Conservation (phyloP, 2,888 invertebrate species). For the Sylvicola fuscatus region DNA sequence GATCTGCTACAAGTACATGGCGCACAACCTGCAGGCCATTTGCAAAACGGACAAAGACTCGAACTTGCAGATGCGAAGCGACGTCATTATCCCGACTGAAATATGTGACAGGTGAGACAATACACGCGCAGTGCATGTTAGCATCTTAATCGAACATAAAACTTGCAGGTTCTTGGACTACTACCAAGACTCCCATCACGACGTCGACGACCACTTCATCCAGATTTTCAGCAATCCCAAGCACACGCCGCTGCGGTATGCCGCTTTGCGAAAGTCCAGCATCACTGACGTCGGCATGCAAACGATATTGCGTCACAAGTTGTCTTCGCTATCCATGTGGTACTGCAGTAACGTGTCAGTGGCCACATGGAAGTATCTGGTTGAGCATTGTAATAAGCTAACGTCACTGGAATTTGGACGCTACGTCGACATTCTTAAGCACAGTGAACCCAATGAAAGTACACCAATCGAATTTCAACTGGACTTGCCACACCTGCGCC, state of each 20-base stretch:
- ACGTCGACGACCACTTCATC: slow-evolving; percentile 45
- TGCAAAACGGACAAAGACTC: slow-evolving; percentile 15
- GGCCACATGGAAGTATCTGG: slow-evolving; percentile 41
- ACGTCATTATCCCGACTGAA: slow-evolving; percentile 42
- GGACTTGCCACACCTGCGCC: slow-evolving; percentile 22
- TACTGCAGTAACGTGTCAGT: slow-evolving; percentile 49
- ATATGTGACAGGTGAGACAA: slow-evolving; percentile 36
- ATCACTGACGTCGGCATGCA: slow-evolving; percentile 51
- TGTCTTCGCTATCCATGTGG: slow-evolving; percentile 51
- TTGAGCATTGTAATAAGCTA: slow-evolving; percentile 44
- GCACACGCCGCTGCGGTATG: slow-evolving; percentile 43
- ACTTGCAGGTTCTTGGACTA: slow-evolving; percentile 23
- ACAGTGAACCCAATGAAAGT: slow-evolving; percentile 26
- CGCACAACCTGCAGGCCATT: slow-evolving; percentile 21
- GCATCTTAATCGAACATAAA: slow-evolving; percentile 23
- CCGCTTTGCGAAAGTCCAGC: slow-evolving; percentile 47
- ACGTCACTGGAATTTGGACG: slow-evolving; percentile 50
- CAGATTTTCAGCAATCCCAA: slow-evolving; percentile 46
- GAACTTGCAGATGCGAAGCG: slow-evolving; percentile 27
- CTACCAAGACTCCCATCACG: slow-evolving; percentile 25
- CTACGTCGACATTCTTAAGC: slow-evolving; percentile 36
- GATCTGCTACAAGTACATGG: slow-evolving; percentile 22
- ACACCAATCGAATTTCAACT: slow-evolving; percentile 38
- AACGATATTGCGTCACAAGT: slow-evolving; percentile 48
- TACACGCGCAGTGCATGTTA: no score